These are phyloP conservation scores for Saccostrea echinata DNA, from an alignment of 1,140 invertebrate genomes.

Conservation along the genomic window DNA sequence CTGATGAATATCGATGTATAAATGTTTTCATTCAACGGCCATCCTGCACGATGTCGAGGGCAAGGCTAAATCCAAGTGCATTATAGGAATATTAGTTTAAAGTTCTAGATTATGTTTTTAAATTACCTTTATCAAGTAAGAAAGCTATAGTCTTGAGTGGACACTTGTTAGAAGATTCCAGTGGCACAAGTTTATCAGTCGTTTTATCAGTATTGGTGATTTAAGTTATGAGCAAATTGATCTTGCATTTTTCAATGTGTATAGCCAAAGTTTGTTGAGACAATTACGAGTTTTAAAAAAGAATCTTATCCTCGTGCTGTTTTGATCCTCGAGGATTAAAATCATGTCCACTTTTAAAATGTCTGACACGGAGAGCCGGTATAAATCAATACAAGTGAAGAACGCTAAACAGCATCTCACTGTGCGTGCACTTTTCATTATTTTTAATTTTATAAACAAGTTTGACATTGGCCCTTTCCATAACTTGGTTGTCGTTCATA, in stretches of 20 bases:
- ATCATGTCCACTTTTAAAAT: background rate
- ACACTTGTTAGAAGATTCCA: background rate
- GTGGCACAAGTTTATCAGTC: background rate
- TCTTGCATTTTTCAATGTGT: background rate
- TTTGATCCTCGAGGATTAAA: background rate
- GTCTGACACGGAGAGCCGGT: too few relatives aligned
- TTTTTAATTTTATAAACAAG: too few relatives aligned
- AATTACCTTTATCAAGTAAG: background rate
- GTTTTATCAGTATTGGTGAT: background rate
- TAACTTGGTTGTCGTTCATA: too few relatives aligned
- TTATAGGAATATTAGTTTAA: slow-evolving; percentile 7
- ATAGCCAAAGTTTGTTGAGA: background rate
- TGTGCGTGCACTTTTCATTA: too few relatives aligned
- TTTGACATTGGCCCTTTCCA: too few relatives aligned
- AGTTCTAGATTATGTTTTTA: slow-evolving; percentile 14
- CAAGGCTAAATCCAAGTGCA: background rate
- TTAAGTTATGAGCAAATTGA: background rate
- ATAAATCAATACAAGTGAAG: too few relatives aligned
- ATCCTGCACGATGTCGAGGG: background rate
- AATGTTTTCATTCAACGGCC: background rate
- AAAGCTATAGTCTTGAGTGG: background rate
- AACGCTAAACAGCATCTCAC: too few relatives aligned
- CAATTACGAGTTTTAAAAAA: background rate
- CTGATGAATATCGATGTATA: background rate
- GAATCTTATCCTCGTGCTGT: background rate